Base-by-base conservation (phyloP, 2,797 vertebrate genomes). In the Falco biarmicus region DNA sequence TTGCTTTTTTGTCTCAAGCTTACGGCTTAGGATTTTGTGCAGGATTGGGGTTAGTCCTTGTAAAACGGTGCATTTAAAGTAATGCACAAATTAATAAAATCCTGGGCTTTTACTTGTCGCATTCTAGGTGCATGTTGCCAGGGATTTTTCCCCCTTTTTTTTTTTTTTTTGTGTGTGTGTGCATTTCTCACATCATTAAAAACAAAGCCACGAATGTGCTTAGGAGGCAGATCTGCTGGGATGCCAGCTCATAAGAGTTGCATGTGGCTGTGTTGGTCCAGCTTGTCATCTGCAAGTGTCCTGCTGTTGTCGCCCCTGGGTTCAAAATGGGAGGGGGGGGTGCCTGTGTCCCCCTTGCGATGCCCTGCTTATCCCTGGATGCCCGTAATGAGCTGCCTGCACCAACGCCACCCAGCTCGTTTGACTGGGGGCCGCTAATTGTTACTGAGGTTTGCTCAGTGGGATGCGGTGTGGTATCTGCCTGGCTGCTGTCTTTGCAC, bases 1-100 rank as follows among this genome's bases (percentile, higher is more conserved):
- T 96, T 93, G 73, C 76, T 91, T 94, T 96, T 96, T 93, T 97
- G 94, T 96, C 90, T 95, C 91, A 86, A 93, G 92, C 96, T 97
- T 96, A 93, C 0, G 4, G 89, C 73, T 96, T 95, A 96, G 96
- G 93, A 95, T 95, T 97, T 96, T 89, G 63, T 93, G 79, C 87
- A 84, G 96, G 96, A 96, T 95, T 95, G 39, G 66, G 95, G 89
- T 95, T 97, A 95, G 95, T 66, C 77, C 87, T 83, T 91, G 57
- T 81, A 85, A 92, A 96, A 86, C 15, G 53, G 59, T 81, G 76
- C 79, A 76, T 93, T 92, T 96, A 79, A 91, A 94, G 87, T 68
- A 95, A 68, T 82, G 82, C 83, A 84, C 79, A 84, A 92, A 86
- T 96, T 93, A 92, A 96, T 92, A 86, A 94, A 95, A 95, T 70